Evolutionary conservation across 2,113 vertebrate genomes (phyloP), one percentile per base, ranked within the genome.

Genomic region (Mus pahari): DNA sequence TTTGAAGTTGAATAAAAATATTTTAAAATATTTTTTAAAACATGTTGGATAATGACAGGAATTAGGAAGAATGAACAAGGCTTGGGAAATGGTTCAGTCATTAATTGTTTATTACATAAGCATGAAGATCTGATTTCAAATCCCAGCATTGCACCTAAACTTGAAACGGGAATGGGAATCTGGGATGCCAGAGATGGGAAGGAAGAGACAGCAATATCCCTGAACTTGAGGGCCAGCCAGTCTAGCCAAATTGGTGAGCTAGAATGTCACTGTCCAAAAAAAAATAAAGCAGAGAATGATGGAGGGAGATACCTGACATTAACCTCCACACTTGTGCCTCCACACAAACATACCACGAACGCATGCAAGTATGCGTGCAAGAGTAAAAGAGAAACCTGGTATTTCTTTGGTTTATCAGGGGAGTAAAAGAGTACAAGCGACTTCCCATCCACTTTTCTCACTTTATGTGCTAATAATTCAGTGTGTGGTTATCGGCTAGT

Each of bases 401-500:
- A 2, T 53, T 42, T 13, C 68, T 22, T 90, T 86, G n/a, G 1
- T 48, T 90, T 60, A 45, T 73, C 17, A 77, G 84, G 66, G 31
- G 36, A 58, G 11, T n/a, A 26, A 82, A 89, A 83, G 60, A 81
- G 17, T 28, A 53, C 31, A 53, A 8, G 92, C 66, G 64, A 64
- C 45, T 75, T 92, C 79, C 22, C 71, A 42, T 66, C 60, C 17
- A 9, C 3, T 87, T 93, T 31, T 3, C 75, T 94, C 28, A 81
- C 66, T 86, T 92, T 58, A 45, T 90, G 91, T 71, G 48, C 55
- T 79, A 86, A 0, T 86, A 88, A 86, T 92, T 77, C 84, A 89
- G 53, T 93, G 93, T 7, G 31, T 94, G 79, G 13, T 42, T 28
- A 81, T 8, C 68, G 33, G 45, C 62, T 90, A 84, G 42, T 92